phyloP scores from a whole-genome alignment of 1,140 invertebrate species.

The Reticulitermes speratus region DNA sequence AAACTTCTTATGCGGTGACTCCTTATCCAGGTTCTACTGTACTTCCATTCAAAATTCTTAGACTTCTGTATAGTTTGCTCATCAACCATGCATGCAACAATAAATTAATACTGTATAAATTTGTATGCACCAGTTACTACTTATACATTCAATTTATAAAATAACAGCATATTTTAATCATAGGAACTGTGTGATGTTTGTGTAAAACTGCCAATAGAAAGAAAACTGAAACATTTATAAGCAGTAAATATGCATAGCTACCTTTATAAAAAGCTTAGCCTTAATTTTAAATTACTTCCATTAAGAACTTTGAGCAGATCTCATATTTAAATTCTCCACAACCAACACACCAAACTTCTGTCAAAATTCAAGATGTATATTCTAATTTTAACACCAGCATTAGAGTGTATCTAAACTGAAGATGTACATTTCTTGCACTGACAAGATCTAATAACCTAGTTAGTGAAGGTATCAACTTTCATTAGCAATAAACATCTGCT shows the following conservation, averaged over 20 bases:
- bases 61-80: no score
- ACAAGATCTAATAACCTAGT: neutral
- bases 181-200: neutral
- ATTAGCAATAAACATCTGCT: conserved; percentile 11
- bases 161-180: neutral
- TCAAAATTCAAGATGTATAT: neutral
- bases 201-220: neutral
- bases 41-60: no score
- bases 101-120: no score
- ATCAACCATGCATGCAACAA: no score
- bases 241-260: neutral
- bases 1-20: no score
- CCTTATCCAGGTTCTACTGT: no score
- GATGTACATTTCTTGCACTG: neutral
- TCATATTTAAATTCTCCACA: neutral
- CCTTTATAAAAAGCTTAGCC: neutral
- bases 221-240: neutral
- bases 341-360: neutral
- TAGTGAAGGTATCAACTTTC: neutral
- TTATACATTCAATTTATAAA: neutral
- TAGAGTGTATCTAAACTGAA: neutral
- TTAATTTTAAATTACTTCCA: neutral
- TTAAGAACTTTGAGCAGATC: neutral
- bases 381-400: neutral
- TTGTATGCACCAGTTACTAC: no score